Evolutionary conservation across 2,888 invertebrate species (phyloP), one percentile per base, ranked within the genome.

Genomic region (Hydriomena furcata): DNA sequence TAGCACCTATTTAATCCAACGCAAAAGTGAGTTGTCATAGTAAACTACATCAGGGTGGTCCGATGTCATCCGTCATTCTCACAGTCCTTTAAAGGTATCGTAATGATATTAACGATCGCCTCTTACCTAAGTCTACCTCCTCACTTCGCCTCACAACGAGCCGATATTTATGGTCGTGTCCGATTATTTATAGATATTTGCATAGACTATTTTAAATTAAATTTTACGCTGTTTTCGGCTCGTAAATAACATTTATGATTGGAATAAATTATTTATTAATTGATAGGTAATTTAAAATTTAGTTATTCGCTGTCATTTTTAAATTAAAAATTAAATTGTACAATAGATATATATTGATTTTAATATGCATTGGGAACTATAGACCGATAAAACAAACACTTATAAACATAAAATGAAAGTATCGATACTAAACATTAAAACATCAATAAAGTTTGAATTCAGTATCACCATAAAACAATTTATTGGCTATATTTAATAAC

Each of bases 121-220:
- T 40, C 13, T 28, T 28, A 28, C 35, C 35, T 32, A 17, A 43
- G 27, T 44, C 38, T 8, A 17, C 25, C 37, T 34, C 30, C 13
- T 24, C 44, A 10, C 20, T 67, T 61, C 42, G 13, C 35, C 27
- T 38, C 34, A 52, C 51, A 65, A 63, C 63, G 58, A 60, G 57
- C 65, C 73, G 56, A 71, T 74, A 80, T 79, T 81, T 78, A 80
- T 71, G 67, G 65, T 42, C 32, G 24, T 61, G 60, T 61, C 61
- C 62, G 66, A n/a, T n/a, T n/a, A n/a, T n/a, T 47, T 35, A 58
- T 47, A 24, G 44, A 55, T 61, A 59, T 58, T 61, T 61, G 59
- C 61, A 61, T 59, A 61, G 51, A 58, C 59, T 58, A 55, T 45
- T 61, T 63, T 62, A 63, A 64, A 63, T 68, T 53, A 34, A 50